Conservation (phyloP, 2,113 vertebrate species). For the Sylvia atricapilla region DNA sequence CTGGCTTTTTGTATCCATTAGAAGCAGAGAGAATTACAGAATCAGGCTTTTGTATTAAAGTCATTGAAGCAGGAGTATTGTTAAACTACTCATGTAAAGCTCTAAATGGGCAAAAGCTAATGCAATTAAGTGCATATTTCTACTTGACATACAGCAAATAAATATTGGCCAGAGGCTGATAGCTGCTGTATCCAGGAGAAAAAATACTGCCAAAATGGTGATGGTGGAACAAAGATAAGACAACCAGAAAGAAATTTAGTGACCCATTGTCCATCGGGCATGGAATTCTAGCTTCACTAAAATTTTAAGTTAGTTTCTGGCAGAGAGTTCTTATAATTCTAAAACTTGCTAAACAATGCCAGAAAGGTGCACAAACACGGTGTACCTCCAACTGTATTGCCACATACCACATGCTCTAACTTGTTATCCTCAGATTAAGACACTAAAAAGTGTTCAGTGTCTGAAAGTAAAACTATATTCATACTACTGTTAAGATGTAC, state of each 20-base stretch:
- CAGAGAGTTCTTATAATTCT: neutral
- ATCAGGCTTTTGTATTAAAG: neutral
- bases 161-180: neutral
- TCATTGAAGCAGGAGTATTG: conserved; percentile 21
- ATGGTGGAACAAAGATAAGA: neutral
- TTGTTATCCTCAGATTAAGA: neutral
- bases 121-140: neutral
- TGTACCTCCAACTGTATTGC: neutral
- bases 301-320: neutral
- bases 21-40: neutral
- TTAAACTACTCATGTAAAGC: conserved; percentile 26
- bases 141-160: neutral
- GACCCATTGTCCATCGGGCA: neutral
- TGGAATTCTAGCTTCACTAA: neutral
- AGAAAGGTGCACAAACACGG: neutral
- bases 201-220: neutral
- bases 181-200: neutral
- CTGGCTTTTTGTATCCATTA: neutral
- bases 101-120: conserved; percentile 3
- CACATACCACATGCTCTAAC: rapidly evolving
- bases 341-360: neutral
- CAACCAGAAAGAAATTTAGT: neutral
- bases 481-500: neutral
- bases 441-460: neutral
- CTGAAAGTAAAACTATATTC: neutral